A percentile compares a stretch with the other conserved stretches of the same genome.
Evolutionary conservation across 2,113 vertebrate genomes (phyloP).

Genomic region (Mastomys natalensis): DNA sequence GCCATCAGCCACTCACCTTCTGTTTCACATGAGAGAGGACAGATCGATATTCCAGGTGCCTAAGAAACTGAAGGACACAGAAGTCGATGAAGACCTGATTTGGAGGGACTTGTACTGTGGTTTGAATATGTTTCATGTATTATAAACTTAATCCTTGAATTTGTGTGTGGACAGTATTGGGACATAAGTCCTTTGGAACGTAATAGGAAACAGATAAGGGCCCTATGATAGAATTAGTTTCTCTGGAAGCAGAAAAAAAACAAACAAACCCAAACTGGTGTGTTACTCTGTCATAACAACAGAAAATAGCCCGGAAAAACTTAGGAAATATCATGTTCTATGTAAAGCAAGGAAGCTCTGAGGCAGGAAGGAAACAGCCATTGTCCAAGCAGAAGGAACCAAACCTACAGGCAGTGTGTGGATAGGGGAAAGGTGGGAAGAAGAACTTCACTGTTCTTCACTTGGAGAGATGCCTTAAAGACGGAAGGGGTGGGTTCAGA

Average conservation of each 20-base stretch:
- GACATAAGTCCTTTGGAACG: not conserved
- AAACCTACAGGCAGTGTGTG: not conserved
- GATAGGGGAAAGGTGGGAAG: not conserved
- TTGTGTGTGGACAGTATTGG: not conserved
- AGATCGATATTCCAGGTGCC: accelerated
- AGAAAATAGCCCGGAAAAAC: not conserved
- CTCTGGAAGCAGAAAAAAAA: not conserved
- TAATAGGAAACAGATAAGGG: not conserved
- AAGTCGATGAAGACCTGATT: not conserved
- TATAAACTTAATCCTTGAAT: not conserved
- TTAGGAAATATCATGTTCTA: not conserved
- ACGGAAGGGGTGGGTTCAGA: accelerated
- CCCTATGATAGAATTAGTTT: not conserved
- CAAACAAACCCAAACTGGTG: not conserved
- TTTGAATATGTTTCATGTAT: not conserved
- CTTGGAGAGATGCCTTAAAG: not conserved
- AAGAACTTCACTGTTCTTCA: accelerated
- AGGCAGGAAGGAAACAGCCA: accelerated
- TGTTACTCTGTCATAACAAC: not conserved
- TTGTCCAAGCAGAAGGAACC: not conserved
- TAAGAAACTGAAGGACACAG: not conserved
- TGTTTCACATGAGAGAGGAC: not conserved
- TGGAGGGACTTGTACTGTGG: not conserved
- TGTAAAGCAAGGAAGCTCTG: too few relatives aligned
- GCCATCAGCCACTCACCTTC: accelerated